Base-by-base conservation (phyloP, 2,888 invertebrate genomes). In the Timandra comae region DNA sequence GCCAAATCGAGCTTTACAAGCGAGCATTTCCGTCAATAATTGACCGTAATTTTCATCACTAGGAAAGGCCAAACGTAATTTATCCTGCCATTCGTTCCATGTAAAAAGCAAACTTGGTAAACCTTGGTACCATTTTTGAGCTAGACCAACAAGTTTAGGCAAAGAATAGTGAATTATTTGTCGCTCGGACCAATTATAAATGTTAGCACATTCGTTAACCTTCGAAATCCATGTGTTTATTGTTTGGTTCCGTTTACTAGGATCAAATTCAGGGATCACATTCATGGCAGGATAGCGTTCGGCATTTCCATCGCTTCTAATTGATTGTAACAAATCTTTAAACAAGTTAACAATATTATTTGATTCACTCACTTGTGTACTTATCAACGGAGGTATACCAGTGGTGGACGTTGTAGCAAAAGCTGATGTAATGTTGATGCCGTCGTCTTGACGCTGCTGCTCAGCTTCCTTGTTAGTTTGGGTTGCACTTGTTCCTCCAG, bases 51-150 rank as follows among this genome's bases (percentile, higher is more conserved):
- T n/a, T n/a, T n/a, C n/a, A n/a, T 22, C 11, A 25, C 21, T 12
- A 0, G 50, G 48, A 23, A 52, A 52, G 3, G 48, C 38, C 23
- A 45, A 42, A 1, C 30, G 4, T 2, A 50, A 20, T 27, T 43
- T 46, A 1, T 4, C 31, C 23, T 50, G 46, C 47, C 47, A 49
- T 30, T 52, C 41, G 0, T 11, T 0, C 46, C 46, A 49, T n/a
- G 36, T 35, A 29, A 23, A 25, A 7, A 33, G 4, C 5, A 52
- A 2, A 7, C 42, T 27, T 8, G 46, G 39, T 7, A 49, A 24
- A 7, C 40, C 37, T 19, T 46, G 46, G 16, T 49, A 49, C 49
- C 52, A 52, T 0, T 30, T 16, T 13, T 42, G 46, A 2, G 52
- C 49, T 0, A 41, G 2, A 0, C 49, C 43, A 6, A 7, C 10